Base-by-base conservation (phyloP, 2,797 vertebrate species). In the Linurgus olivaceus region DNA sequence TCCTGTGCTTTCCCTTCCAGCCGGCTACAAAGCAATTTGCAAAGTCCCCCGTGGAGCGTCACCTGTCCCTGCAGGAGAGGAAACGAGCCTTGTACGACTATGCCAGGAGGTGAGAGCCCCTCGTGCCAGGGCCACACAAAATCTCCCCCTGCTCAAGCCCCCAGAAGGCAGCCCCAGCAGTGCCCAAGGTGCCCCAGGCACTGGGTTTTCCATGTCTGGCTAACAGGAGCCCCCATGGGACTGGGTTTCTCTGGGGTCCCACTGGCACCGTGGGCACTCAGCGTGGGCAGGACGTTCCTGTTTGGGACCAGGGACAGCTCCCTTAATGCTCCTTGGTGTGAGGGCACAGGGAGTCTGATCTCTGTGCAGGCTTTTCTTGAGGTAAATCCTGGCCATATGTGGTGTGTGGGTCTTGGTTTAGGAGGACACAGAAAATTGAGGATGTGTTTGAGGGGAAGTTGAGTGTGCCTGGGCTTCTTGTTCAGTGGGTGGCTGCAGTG, bases 31-130 rank as follows among this genome's bases (percentile, higher is more conserved):
- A 98, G 97, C 96, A 97, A 10, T 99, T 99, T 97, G 99, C 98
- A 65, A 99, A 97, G 97, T 99, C 98, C 82, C 98, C 99, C 5
- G 93, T 93, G 95, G 99, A 99, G 97, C 98, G 99, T 96, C 99
- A 99, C 86, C 97, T 99, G 98, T 99, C 99, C 92, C 97, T 99
- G 79, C 99, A 99, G 96, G 99, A 99, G 82, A 98, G 99, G 93
- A 99, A 99, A 97, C 98, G 98, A 71, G 98, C 98, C 1, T 96
- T 99, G 88, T 99, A 99, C 25, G 98, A 99, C 90, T 99, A 99
- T 13, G 99, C 99, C 73, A 98, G 99, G 70, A 95, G 96, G 96
- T 96, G 83, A 96, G 95, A 76, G n/a, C 11, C 17, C 17, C 62
- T 40, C 21, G 5, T 35, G 18, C 24, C 44, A 5, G 16, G 13